A percentile compares a stretch with the other conserved stretches of the same genome.
Evolutionary conservation across 2,113 vertebrate genomes (phyloP).

Genomic region (Rhipidura dahli): DNA sequence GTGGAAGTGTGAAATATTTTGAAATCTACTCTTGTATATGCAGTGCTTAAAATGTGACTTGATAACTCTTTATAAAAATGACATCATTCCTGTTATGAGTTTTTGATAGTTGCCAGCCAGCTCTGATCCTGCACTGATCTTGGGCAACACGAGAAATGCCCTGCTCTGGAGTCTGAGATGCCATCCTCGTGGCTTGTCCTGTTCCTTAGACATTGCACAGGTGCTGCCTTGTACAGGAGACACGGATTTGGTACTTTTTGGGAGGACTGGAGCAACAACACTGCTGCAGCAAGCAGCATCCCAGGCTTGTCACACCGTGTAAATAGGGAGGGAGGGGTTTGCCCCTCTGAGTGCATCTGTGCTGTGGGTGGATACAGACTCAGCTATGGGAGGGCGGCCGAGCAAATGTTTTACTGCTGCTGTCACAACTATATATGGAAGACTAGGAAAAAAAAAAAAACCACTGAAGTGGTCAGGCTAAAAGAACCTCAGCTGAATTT

Average conservation of each 20-base stretch:
- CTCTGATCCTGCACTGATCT: neutral
- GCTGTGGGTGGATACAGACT: neutral
- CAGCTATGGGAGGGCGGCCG: rapidly evolving
- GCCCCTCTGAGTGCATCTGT: neutral
- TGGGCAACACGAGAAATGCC: rapidly evolving
- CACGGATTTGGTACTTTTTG: neutral
- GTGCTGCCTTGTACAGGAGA: neutral
- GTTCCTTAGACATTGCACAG: neutral
- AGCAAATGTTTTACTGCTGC: neutral
- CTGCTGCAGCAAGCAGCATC: neutral
- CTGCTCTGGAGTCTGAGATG: neutral
- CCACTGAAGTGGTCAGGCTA: neutral
- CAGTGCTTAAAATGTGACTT: neutral
- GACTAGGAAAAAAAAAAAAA: neutral
- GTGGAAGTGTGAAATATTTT: neutral
- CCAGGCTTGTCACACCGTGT: neutral
- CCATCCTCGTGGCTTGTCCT: rapidly evolving
- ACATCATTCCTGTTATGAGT: neutral
- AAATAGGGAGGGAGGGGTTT: neutral
- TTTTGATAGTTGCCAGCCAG: neutral
- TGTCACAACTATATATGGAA: constrained; percentile 45
- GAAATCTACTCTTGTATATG: neutral
- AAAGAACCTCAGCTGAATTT: neutral
- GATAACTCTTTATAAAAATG: neutral
- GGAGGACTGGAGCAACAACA: neutral